Conservation (phyloP, 2,797 vertebrate species). For the Pempheris klunzingeri region DNA sequence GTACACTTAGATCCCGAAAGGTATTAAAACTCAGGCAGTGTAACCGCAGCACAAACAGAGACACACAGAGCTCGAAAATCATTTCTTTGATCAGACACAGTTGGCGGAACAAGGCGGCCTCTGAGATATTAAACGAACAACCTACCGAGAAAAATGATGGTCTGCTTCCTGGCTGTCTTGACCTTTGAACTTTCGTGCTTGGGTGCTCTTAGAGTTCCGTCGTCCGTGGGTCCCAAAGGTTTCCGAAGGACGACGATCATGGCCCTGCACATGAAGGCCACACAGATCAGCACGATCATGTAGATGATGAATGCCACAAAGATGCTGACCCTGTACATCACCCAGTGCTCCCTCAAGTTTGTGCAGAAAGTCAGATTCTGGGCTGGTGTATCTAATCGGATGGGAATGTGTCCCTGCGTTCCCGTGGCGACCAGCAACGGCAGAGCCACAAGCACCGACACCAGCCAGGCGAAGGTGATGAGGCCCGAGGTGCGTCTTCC, state of each 20-base stretch:
- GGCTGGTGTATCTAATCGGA: not conserved
- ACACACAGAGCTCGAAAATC: conserved; percentile 1
- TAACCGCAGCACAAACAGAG: not conserved
- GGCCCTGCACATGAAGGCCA: conserved; percentile 92
- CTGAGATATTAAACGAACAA: not conserved
- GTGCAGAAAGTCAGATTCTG: conserved; percentile 94
- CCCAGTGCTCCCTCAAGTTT: conserved; percentile 89
- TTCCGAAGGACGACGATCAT: conserved; percentile 89
- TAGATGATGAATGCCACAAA: conserved; percentile 91
- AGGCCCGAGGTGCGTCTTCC: conserved; percentile 85
- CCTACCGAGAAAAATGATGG: conserved; percentile 94
- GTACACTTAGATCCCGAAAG: not conserved
- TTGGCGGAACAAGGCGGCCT: not conserved
- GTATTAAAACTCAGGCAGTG: not conserved
- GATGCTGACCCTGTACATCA: conserved; percentile 89
- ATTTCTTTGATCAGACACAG: not conserved
- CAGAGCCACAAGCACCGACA: conserved; percentile 88
- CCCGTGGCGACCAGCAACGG: conserved; percentile 92
- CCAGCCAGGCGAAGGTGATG: conserved; percentile 91
- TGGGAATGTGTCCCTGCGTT: conserved; percentile 83
- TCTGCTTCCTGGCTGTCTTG: conserved; percentile 91
- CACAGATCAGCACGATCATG: conserved; percentile 86
- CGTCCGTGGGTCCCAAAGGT: conserved; percentile 67
- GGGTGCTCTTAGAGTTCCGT: not conserved
- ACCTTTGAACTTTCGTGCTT: conserved; percentile 83